Percentiles rank a stretch among this genome's conserved stretches.
Conservation (phyloP, 2,797 vertebrate species). For the Coranthus polyacanthus region DNA sequence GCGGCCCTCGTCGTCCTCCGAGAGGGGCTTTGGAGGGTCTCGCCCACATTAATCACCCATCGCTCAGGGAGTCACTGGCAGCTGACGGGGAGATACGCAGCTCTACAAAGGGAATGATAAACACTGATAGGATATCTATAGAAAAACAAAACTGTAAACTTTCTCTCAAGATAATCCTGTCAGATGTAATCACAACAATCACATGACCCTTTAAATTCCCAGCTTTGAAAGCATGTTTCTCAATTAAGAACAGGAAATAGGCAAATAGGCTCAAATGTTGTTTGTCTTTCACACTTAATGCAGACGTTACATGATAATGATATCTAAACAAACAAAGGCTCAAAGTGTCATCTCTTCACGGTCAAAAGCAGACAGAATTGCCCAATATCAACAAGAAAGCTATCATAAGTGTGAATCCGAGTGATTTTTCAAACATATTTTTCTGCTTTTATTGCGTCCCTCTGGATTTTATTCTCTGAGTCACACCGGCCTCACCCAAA, state of each 20-base stretch:
- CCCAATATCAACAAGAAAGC: constrained; percentile 19
- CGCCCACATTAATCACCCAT: constrained; percentile 70
- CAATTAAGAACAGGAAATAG: constrained; percentile 31
- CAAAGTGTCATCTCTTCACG: too few species aligned
- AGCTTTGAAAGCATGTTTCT: constrained; percentile 16
- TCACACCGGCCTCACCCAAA: constrained; percentile 74
- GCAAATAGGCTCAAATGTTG: not conserved
- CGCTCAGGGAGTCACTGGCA: constrained; percentile 40
- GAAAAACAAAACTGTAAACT: constrained; percentile 54
- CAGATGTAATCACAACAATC: constrained; percentile 40
- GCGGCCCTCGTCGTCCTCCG: constrained; percentile 51
- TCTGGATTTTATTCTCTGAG: constrained; percentile 61
- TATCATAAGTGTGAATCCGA: constrained; percentile 17
- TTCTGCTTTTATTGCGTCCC: constrained; percentile 53
- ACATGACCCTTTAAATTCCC: constrained; percentile 25
- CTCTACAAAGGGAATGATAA: constrained; percentile 33
- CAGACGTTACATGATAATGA: too few species aligned
- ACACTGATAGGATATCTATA: constrained; percentile 42
- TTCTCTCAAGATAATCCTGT: too few species aligned
- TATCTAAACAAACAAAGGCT: too few species aligned
- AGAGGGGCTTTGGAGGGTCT: constrained; percentile 58
- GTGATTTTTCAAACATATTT: constrained; percentile 41
- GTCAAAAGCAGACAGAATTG: not conserved
- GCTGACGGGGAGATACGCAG: constrained; percentile 34
- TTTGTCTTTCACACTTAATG: too few species aligned